Conservation (phyloP, 1,140 invertebrate genomes). For the Lordiphosa mommai region DNA sequence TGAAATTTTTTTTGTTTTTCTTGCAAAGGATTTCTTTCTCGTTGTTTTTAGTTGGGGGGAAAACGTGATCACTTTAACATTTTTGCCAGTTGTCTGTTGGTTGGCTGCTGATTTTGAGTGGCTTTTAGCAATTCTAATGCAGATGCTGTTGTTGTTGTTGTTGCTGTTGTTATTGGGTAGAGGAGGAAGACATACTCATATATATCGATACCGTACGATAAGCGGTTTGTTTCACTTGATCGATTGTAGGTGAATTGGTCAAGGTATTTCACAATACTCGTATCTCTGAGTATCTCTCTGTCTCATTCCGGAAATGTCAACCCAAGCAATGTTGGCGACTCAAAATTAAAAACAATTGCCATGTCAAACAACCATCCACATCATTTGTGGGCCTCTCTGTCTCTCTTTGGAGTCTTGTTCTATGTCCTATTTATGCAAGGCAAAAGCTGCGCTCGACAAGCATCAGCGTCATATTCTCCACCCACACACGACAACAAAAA, state of each 20-base stretch:
- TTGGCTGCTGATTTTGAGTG: constrained; percentile 61
- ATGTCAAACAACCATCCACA: constrained; percentile 39
- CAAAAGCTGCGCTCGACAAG: constrained; percentile 11
- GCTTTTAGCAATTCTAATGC: constrained; percentile 75
- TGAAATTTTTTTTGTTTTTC: constrained; percentile 58
- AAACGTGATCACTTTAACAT: constrained; percentile 79
- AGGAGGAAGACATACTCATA: constrained; percentile 33
- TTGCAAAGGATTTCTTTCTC: constrained; percentile 46
- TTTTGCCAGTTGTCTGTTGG: constrained; percentile 58
- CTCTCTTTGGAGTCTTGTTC: constrained; percentile 9
- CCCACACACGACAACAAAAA: constrained; percentile 49
- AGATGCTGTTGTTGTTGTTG: constrained; percentile 38
- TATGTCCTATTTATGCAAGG: constrained; percentile 57
- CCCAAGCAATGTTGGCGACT: constrained; percentile 24
- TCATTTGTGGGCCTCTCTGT: constrained; percentile 4
- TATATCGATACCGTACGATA: constrained; percentile 48
- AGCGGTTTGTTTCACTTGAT: constrained; percentile 56
- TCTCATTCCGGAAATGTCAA: constrained; percentile 33
- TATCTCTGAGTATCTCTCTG: neutral
- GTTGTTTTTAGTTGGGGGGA: constrained; percentile 19
- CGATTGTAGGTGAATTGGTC: constrained; percentile 54
- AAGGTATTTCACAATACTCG: neutral
- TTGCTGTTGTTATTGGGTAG: constrained; percentile 12
- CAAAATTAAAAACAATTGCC: constrained; percentile 60
- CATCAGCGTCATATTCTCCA: constrained; percentile 62